phyloP scores from a whole-genome alignment of 2,888 invertebrate genomes.

The Diplolepis rosae region DNA sequence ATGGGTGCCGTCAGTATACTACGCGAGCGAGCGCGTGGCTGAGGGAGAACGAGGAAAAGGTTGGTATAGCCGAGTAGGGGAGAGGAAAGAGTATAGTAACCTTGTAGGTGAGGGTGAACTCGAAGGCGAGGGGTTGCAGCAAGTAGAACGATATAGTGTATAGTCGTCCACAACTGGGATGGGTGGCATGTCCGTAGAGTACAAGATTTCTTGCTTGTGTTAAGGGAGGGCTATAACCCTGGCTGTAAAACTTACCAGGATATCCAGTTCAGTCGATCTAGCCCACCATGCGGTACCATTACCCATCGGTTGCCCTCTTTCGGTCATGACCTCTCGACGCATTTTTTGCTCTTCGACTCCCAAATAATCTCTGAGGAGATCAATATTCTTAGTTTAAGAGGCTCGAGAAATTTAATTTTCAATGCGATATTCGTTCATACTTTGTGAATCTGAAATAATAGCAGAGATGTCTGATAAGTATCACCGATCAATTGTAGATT shows the following conservation, averaged over 20 bases:
- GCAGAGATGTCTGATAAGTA: too few relatives aligned
- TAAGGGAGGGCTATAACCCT: slow-evolving; percentile 52
- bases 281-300: slow-evolving; percentile 40
- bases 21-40: slow-evolving; percentile 51
- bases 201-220: slow-evolving; percentile 32
- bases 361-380: slow-evolving; percentile 14
- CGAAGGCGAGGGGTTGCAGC: slow-evolving; percentile 50
- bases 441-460: too few relatives aligned
- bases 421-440: too few relatives aligned
- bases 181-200: slow-evolving; percentile 36
- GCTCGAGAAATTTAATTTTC: too few relatives aligned
- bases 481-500: too few relatives aligned
- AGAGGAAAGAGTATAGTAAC: slow-evolving; percentile 39
- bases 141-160: slow-evolving; percentile 37
- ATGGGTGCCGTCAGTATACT: slow-evolving; percentile 58
- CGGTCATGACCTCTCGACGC: slow-evolving; percentile 51
- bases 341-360: slow-evolving; percentile 43
- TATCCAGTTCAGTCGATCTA: slow-evolving; percentile 56
- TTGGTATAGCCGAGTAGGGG: slow-evolving; percentile 38
- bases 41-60: slow-evolving; percentile 47
- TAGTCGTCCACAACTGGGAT: slow-evolving; percentile 42
- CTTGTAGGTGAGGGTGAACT: slow-evolving; percentile 53
- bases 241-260: slow-evolving; percentile 58
- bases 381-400: neutral
- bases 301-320: slow-evolving; percentile 46